Conservation (phyloP, 2,888 invertebrate species). For the Marasmarcha lunaedactyla region DNA sequence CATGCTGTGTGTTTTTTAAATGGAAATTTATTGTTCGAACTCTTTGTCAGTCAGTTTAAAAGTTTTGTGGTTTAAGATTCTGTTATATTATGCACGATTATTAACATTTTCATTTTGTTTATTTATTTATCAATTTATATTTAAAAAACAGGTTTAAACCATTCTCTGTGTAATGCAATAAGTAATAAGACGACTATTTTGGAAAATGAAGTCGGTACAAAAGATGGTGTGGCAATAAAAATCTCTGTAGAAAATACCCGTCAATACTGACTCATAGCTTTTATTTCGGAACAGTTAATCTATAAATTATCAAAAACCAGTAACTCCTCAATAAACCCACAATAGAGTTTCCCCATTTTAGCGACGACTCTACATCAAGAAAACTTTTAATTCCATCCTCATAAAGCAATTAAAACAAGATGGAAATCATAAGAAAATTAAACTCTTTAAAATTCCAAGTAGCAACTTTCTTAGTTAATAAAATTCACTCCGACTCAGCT, state of each 20-base stretch:
- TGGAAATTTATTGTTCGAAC: slow-evolving; percentile 70
- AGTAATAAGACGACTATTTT: too few relatives aligned
- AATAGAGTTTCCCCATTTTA: too few relatives aligned
- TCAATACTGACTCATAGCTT: too few relatives aligned
- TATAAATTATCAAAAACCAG: too few relatives aligned
- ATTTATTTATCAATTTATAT: not conserved
- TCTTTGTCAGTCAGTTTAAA: slow-evolving; percentile 56
- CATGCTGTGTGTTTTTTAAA: slow-evolving; percentile 64
- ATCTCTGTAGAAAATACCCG: too few relatives aligned
- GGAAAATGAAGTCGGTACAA: too few relatives aligned
- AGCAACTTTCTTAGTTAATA: slow-evolving; percentile 55
- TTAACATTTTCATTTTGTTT: not conserved
- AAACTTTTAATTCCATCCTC: not conserved
- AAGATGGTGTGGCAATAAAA: too few relatives aligned
- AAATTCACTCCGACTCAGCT: slow-evolving; percentile 54
- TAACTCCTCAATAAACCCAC: too few relatives aligned
- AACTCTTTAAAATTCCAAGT: slow-evolving; percentile 44
- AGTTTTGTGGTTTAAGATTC: slow-evolving; percentile 38
- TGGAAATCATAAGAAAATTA: slow-evolving; percentile 22
- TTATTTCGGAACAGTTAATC: too few relatives aligned
- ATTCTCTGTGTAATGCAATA: too few relatives aligned
- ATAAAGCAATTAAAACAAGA: not conserved
- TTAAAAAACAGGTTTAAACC: not conserved
- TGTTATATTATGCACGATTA: slow-evolving; percentile 39
- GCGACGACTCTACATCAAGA: not conserved